Percentiles rank a stretch among this genome's conserved stretches.
Evolutionary conservation across 2,888 invertebrate species (phyloP).

Genomic region (Listrodromus nycthemerus): DNA sequence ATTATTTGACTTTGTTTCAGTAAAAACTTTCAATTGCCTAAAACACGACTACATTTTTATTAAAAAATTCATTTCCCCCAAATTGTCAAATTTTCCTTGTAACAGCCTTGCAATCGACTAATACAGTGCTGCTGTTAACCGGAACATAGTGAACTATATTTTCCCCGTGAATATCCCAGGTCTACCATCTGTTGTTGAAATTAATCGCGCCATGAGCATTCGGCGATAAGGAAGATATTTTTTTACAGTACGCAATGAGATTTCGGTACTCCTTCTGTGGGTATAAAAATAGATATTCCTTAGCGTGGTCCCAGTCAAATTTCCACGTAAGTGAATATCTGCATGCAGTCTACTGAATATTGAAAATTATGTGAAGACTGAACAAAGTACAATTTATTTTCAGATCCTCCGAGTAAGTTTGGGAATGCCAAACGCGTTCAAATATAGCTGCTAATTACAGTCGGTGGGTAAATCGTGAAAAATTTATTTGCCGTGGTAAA

Average conservation of each 20-base stretch:
- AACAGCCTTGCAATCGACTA: neutral
- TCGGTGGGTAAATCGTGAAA: neutral
- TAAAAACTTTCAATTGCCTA: no score
- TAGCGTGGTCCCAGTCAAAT: no score
- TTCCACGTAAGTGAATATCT: no score
- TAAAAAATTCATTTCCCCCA: neutral
- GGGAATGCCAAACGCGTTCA: neutral
- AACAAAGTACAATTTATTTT: neutral
- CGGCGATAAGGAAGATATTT: neutral
- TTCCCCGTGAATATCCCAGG: neutral
- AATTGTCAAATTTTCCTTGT: no score
- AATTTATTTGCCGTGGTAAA: conserved; percentile 5
- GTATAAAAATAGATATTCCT: no score
- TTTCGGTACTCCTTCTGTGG: no score
- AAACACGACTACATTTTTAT: no score
- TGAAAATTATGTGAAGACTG: no score
- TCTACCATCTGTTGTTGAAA: neutral
- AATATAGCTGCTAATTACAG: conserved; percentile 20
- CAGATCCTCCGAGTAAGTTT: no score
- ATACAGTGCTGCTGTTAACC: neutral
- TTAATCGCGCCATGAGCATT: neutral
- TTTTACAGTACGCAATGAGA: no score
- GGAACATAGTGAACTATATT: neutral
- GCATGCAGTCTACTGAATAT: no score
- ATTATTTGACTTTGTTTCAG: no score